Evolutionary conservation across 2,888 invertebrate species (phyloP).

Genomic region (Philhelius pedissequus): DNA sequence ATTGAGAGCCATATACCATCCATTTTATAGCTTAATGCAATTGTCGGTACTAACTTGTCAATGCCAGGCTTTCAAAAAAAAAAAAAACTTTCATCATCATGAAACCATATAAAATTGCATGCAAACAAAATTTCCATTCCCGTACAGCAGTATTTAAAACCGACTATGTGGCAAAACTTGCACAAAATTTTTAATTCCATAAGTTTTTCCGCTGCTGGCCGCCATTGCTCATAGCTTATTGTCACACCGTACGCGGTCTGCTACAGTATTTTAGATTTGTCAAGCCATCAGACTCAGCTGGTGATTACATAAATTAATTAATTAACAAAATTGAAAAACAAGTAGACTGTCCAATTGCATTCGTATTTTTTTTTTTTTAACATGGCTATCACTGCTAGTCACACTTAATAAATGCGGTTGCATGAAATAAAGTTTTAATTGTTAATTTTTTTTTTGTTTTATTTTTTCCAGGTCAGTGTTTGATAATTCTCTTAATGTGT

Average conservation of each 20-base stretch:
- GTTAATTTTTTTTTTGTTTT: background rate
- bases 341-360: constrained; percentile 29
- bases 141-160: background rate
- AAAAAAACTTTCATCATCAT: constrained; percentile 35
- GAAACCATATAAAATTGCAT: constrained; percentile 3
- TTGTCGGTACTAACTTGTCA: background rate
- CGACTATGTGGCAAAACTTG: constrained; percentile 14
- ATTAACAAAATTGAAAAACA: constrained; percentile 4
- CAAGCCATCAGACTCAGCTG: constrained; percentile 46
- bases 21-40: constrained; percentile 23
- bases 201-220: constrained; percentile 16
- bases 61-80: background rate
- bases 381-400: background rate
- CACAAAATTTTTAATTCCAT: constrained; percentile 33
- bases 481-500: constrained; percentile 28
- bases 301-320: constrained; percentile 57
- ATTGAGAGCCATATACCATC: constrained; percentile 18
- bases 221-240: background rate
- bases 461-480: constrained; percentile 59
- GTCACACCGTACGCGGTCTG: background rate
- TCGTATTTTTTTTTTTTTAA: background rate
- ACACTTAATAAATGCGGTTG: constrained; percentile 13
- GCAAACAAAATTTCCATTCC: background rate
- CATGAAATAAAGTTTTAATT: constrained; percentile 26
- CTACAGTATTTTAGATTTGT: background rate